Evolutionary conservation across 2,113 vertebrate species (phyloP).

Genomic region (Oxyura jamaicensis): DNA sequence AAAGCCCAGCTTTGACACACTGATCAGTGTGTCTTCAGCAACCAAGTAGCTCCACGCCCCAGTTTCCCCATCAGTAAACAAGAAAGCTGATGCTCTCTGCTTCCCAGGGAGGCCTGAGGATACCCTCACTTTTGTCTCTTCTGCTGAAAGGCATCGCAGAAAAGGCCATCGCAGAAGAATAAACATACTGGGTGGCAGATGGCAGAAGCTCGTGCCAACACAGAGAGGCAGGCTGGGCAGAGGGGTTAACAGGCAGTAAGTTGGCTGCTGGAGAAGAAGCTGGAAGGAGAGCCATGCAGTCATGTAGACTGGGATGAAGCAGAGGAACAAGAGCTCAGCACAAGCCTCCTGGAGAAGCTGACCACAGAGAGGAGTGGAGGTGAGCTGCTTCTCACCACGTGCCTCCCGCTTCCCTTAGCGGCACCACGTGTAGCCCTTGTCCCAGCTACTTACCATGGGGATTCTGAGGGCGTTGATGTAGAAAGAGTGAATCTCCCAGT

Average conservation of each 20-base stretch:
- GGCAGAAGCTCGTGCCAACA: not conserved
- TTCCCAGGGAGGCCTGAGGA: not conserved
- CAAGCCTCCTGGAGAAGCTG: not conserved
- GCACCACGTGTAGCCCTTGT: accelerated
- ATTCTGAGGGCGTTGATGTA: slow-evolving; percentile 94
- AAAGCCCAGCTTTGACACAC: not conserved
- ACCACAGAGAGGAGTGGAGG: not conserved
- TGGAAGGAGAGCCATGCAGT: not conserved
- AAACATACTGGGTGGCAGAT: not conserved
- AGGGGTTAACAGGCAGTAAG: not conserved
- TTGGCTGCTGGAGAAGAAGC: not conserved
- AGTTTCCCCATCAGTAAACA: not conserved
- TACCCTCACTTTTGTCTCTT: not conserved
- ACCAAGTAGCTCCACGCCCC: not conserved
- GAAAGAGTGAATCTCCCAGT: slow-evolving; percentile 98
- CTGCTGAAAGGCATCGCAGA: not conserved
- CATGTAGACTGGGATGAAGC: not conserved
- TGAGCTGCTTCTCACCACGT: not conserved
- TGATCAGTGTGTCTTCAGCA: not conserved
- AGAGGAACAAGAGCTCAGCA: not conserved
- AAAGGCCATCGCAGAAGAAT: not conserved
- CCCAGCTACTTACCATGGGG: slow-evolving; percentile 84
- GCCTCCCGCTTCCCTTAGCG: accelerated
- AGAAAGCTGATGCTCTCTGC: not conserved
- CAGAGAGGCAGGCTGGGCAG: not conserved